Evolutionary conservation across 1,140 invertebrate species (phyloP).

Genomic region (Apolygus lucorum): DNA sequence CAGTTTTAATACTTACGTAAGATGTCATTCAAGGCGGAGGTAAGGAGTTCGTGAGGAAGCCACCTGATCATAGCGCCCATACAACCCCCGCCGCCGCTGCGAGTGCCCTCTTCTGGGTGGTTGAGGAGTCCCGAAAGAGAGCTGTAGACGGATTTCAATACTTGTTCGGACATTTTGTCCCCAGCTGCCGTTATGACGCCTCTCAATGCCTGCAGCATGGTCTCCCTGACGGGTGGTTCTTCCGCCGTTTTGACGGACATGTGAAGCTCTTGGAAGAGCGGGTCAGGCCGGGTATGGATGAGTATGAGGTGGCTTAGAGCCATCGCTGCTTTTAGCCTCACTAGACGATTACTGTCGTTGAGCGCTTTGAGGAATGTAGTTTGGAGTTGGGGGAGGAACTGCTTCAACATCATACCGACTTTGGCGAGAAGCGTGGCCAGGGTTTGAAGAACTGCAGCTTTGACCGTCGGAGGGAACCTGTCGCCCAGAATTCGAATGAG

Average conservation of each 20-base stretch:
- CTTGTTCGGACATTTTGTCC: conserved; percentile 75
- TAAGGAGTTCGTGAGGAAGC: conserved; percentile 63
- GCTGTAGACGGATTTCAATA: conserved; percentile 64
- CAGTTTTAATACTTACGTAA: conserved; percentile 6
- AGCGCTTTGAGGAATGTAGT: conserved; percentile 94
- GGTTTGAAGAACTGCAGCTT: conserved; percentile 91
- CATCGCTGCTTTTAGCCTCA: conserved; percentile 78
- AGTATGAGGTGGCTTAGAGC: conserved; percentile 81
- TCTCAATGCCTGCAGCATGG: conserved; percentile 81
- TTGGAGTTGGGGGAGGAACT: conserved; percentile 96
- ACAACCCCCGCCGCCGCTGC: conserved; percentile 74
- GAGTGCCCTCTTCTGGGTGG: conserved; percentile 68
- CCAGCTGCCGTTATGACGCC: conserved; percentile 73
- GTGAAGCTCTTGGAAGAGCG: conserved; percentile 83
- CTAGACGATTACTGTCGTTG: conserved; percentile 76
- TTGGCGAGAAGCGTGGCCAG: conserved; percentile 84
- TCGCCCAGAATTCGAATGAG: conserved; percentile 95
- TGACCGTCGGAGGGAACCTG: conserved; percentile 81
- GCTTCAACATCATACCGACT: conserved; percentile 86
- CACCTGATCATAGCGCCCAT: conserved; percentile 74
- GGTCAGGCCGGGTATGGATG: conserved; percentile 81
- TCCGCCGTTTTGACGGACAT: conserved; percentile 74
- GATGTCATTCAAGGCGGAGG: conserved; percentile 50
- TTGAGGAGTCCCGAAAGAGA: conserved; percentile 60
- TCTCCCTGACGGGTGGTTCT: conserved; percentile 78